Conservation (phyloP, 2,113 vertebrate genomes). For the Vanacampus margaritifer region DNA sequence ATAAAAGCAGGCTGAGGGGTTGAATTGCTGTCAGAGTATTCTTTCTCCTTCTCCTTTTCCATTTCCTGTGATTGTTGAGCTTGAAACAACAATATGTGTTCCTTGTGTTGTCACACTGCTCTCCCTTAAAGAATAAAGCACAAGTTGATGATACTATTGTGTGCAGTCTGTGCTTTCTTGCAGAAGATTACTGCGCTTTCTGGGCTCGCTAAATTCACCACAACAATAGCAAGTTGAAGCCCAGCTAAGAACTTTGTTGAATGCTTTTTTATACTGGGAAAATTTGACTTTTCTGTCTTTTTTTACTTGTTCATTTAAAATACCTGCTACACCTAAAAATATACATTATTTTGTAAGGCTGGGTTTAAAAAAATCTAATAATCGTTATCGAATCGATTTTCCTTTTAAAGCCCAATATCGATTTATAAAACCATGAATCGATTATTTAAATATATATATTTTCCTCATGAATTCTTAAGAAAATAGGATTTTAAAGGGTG, state of each 20-base stretch:
- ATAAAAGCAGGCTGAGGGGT: background rate
- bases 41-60: slow-evolving; percentile 20
- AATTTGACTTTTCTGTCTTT: no score
- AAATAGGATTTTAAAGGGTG: no score
- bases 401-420: no score
- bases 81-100: slow-evolving; percentile 18
- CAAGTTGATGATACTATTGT: slow-evolving; percentile 50
- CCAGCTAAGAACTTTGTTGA: background rate
- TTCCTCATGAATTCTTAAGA: no score
- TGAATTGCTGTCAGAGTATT: background rate
- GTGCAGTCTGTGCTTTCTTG: slow-evolving; percentile 25
- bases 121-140: slow-evolving; percentile 42
- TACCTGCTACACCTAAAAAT: no score
- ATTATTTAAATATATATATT: no score
- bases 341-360: no score
- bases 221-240: slow-evolving; percentile 25
- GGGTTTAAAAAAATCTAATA: no score
- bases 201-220: slow-evolving; percentile 27
- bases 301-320: no score
- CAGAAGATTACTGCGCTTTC: slow-evolving; percentile 43
- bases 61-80: slow-evolving; percentile 20
- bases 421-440: no score
- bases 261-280: no score
- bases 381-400: no score
- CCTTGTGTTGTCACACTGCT: slow-evolving; percentile 43